Evolutionary conservation across 2,113 vertebrate genomes (phyloP).

Genomic region (Chaetura pelagica): DNA sequence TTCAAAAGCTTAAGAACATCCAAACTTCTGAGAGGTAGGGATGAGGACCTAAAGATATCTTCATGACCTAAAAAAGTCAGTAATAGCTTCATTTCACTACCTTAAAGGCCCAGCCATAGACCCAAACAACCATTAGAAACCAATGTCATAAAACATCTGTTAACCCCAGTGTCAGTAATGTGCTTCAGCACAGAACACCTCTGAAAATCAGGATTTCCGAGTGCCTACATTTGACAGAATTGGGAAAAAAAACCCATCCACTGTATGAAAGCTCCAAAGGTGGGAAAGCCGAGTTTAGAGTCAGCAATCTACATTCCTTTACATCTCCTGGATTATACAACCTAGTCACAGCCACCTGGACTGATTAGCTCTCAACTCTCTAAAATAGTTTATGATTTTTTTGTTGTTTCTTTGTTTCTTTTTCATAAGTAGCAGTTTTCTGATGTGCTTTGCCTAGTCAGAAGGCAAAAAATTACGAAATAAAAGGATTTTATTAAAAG

Average conservation of each 20-base stretch:
- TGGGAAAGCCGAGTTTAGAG: not conserved
- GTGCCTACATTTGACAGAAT: not conserved
- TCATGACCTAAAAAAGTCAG: not conserved
- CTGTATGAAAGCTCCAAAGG: not conserved
- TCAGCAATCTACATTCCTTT: not conserved
- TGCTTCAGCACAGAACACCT: not conserved
- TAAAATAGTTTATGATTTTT: not conserved
- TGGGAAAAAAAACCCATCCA: not conserved
- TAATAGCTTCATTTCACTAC: not conserved
- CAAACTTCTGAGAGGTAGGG: not conserved
- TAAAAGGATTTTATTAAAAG: not conserved
- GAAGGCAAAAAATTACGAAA: not conserved
- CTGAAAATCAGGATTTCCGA: not conserved
- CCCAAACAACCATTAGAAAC: not conserved
- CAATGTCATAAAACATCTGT: not conserved
- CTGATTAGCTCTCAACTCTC: not conserved
- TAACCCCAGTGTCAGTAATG: not conserved
- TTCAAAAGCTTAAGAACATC: not conserved
- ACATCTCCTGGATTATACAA: not conserved
- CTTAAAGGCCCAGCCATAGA: not conserved
- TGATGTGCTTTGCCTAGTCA: not conserved
- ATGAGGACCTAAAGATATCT: not conserved
- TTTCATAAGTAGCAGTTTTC: not conserved
- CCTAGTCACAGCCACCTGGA: not conserved
- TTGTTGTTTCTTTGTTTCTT: not conserved